Percentiles rank a stretch among this genome's conserved stretches.
Conservation (phyloP, 2,113 vertebrate genomes). For the Urocynchramus pylzowi region DNA sequence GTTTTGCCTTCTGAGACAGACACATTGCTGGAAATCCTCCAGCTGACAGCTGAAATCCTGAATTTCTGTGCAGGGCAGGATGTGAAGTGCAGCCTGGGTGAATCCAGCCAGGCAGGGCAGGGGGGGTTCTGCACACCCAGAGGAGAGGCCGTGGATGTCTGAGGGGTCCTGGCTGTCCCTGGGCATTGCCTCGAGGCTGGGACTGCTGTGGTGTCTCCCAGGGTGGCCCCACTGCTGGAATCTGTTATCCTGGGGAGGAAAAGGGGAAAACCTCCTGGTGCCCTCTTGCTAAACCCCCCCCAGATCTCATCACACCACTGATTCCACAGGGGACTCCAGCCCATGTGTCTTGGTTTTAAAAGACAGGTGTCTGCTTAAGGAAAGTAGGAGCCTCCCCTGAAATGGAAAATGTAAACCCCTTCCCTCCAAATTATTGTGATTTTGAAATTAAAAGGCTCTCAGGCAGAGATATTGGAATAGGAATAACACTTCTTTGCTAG, state of each 20-base stretch:
- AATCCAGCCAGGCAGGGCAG: neutral
- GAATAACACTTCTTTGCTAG: too few relatives aligned
- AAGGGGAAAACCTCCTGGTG: neutral
- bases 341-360: neutral
- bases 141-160: rapidly evolving
- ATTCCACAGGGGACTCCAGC: neutral
- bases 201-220: neutral
- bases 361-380: neutral
- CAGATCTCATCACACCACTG: neutral
- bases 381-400: neutral
- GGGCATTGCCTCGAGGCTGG: neutral
- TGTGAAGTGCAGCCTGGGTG: neutral
- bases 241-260: neutral
- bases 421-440: too few relatives aligned
- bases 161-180: neutral
- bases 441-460: too few relatives aligned
- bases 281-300: neutral
- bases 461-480: too few relatives aligned
- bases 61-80: neutral
- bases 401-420: neutral
- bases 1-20: neutral
- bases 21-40: neutral
- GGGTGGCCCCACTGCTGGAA: neutral
- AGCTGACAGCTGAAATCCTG: neutral
- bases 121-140: neutral